Base-by-base conservation (phyloP, 2,113 vertebrate genomes). In the Hypocryptadius cinnamomeus region DNA sequence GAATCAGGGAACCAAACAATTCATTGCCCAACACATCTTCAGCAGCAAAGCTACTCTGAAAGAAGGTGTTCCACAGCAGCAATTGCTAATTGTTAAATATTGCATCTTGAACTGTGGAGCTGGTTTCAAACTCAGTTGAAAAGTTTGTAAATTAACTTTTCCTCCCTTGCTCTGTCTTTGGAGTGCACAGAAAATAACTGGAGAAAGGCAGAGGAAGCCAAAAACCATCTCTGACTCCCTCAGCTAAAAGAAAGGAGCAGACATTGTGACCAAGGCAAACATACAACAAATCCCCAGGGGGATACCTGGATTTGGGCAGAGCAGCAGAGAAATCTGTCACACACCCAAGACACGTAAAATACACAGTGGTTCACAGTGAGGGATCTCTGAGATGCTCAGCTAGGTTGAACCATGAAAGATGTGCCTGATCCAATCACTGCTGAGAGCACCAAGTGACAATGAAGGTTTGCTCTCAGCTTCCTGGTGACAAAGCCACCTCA, bases 361-460 rank as follows among this genome's bases (percentile, higher is more conserved):
- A 18, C 31, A 1, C 15, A 15, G 7, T 1, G 10, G 11, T 5
- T 72, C 44, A 7, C 28, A 6, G 4, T 11, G 33, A 25, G 10
- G 8, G 53, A 14, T 25, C 39, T 24, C 30, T 21, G 14, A 54
- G 60, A 20, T 51, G 44, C 83, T 10, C 31, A 89, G 56, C 11
- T 3, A 10, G 30, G 33, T 3, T 40, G 61, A 42, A 12, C 2
- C 50, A 66, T 4, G 25, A 4, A 59, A 50, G 14, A 39, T 9
- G 28, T 30, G 15, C 30, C 63, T 27, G 28, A 65, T 37, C 11
- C 80, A 17, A 1, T 9, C 63, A 8, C 40, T 76, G 47, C 30
- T 65, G 42, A 59, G 28, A 16, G 2, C 28, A 31, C 5, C 42
- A 9, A 8, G 10, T 4, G 39, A 60, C 44, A 33, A 33, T 20